Evolutionary conservation across 1,140 invertebrate genomes (phyloP).

Genomic region (Atta colombica): DNA sequence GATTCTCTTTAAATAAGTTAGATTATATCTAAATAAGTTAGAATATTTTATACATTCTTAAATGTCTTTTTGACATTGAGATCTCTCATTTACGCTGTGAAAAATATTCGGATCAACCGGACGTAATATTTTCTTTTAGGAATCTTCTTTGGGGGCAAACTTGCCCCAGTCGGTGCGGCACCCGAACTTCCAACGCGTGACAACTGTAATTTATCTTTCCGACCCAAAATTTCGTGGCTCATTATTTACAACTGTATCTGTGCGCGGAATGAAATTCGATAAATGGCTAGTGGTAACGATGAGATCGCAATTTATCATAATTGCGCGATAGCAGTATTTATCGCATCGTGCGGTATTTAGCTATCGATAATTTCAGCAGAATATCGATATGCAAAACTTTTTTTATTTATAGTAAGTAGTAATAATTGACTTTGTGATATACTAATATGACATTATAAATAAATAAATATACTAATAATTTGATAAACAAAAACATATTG

Average conservation of each 20-base stretch:
- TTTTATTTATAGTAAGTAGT: background rate
- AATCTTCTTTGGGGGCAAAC: conserved; percentile 72
- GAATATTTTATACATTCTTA: background rate
- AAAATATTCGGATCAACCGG: conserved; percentile 83
- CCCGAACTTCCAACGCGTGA: conserved; percentile 52
- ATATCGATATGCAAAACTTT: conserved; percentile 16
- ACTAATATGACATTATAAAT: background rate
- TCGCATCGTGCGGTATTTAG: background rate
- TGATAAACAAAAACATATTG: background rate
- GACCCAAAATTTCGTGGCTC: conserved; percentile 54
- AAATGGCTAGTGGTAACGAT: conserved; percentile 45
- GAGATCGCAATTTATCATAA: conserved; percentile 54
- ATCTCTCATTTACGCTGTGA: conserved; percentile 78
- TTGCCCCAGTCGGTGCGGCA: conserved; percentile 46
- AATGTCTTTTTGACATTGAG: conserved; percentile 68
- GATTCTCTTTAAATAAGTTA: background rate
- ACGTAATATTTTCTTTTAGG: conserved; percentile 81
- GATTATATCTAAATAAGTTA: background rate
- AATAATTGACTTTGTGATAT: background rate
- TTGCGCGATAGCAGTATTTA: conserved; percentile 41
- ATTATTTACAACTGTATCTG: conserved; percentile 63
- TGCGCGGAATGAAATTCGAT: conserved; percentile 58
- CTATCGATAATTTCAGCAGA: conserved; percentile 28
- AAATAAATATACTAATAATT: conserved; percentile 11
- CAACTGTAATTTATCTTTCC: conserved; percentile 68